Evolutionary conservation across 2,113 vertebrate genomes (phyloP), one percentile per base, ranked within the genome.

Genomic region (Rhinoptilus africanus): DNA sequence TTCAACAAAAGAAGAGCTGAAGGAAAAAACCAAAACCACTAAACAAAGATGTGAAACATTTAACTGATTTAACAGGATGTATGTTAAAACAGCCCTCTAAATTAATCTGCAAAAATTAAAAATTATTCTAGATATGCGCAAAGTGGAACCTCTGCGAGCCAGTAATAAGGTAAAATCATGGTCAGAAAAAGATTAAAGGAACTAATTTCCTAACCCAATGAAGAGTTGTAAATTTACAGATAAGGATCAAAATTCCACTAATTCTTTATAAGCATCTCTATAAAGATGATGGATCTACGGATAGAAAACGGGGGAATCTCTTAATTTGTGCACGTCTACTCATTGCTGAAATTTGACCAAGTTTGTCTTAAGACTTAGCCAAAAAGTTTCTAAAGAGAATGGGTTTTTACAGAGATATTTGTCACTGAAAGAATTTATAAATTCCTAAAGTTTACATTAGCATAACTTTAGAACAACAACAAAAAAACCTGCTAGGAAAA

Each of bases 81-180:
- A 34, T 32, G n/a, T 35, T 85, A n/a, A 50, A 64, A 66, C 21
- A 78, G 67, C 37, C 62, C 85, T 63, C 60, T 59, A 45, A 71
- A 6, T 84, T 86, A 63, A 69, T 80, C 72, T 89, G 35, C 53
- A 93, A 81, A 85, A 89, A 54, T 56, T 27, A 75, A 67, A 63
- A n/a, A 11, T 56, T 57, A 43, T 63, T 90, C 54, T 48, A 88
- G 21, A 14, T 34, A 50, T 13, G 43, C 1, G 24, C 51, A 24
- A 92, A 95, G 80, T 73, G 67, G 66, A 94, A 85, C 60, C 69
- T 91, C 88, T 78, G 87, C 41, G n/a, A 97, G 78, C 34, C 88
- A 76, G 34, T 62, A 79, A 9, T 48, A 39, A 59, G 35, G 67
- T 47, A 85, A 91, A 92, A 91, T 19, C 53, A 82, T 10, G 24